Evolutionary conservation across 2,113 vertebrate genomes (phyloP), one percentile per base, ranked within the genome.

Genomic region (Callopanchax toddi): DNA sequence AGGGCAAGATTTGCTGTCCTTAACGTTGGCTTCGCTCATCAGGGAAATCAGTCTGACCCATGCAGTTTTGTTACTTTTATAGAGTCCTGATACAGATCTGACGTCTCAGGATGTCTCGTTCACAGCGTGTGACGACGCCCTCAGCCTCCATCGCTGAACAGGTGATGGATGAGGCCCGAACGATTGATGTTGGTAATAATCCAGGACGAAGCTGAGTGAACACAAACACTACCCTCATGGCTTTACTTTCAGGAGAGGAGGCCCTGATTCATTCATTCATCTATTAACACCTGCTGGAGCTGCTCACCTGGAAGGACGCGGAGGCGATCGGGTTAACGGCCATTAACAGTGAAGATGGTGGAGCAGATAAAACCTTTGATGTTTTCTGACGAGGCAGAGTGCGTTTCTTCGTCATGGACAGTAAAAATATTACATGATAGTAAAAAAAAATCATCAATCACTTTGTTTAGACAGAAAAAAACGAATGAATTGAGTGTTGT

Each of bases 181-280:
- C 58, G 82, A 79, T 83, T 89, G 82, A 89, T 79, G 86, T 87
- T 44, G 64, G 61, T 77, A 86, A 81, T 87, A 74, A 78, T 70
- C 65, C 57, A 17, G 36, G 46, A 82, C 65, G 73, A 88, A 76
- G 77, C 83, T 59, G 46, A 62, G 80, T 78, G 81, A 72, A 22
- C 70, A 76, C 85, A 87, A 66, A 73, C 66, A 87, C 81, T 76
- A 87, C 91, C 91, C 84, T 60, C 89, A 92, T 92, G 86, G 76
- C 73, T 90, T 84, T 60, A 6, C 78, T 79, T 83, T 87, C 86
- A 88, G 6, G 6, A 8, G 46, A 78, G 74, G 67, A 45, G 23
- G 69, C 73, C 74, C 63, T 40, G 64, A 72, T 67, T 79, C 71
- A 49, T 67, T 85, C 74, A 77, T 78, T 77, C 72, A 66, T 64